phyloP scores from a whole-genome alignment of 2,888 invertebrate genomes.

The Hirtodrosophila duncani region DNA sequence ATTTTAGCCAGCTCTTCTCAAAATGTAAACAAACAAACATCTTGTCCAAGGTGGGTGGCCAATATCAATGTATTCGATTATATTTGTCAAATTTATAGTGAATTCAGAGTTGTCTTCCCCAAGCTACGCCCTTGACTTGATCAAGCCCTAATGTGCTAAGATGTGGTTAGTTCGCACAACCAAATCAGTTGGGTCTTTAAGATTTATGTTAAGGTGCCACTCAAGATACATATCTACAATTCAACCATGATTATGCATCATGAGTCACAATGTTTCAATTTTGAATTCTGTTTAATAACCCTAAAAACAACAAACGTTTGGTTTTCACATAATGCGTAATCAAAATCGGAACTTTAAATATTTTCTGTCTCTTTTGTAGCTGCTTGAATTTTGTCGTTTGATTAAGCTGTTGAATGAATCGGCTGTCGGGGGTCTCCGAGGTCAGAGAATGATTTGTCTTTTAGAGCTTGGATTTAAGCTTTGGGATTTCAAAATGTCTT shows the following conservation, averaged over 20 bases:
- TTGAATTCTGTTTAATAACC: neutral
- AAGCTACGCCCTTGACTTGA: no score
- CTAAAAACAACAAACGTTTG: conserved; percentile 6
- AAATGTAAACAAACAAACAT: no score
- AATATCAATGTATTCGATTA: no score
- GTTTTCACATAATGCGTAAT: conserved; percentile 40
- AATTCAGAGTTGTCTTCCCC: no score
- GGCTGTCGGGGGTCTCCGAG: conserved; percentile 2
- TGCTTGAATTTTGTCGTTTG: conserved; percentile 2
- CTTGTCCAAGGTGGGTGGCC: no score
- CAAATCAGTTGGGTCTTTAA: no score
- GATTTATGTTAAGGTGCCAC: no score
- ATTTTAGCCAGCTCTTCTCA: no score
- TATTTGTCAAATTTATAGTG: no score
- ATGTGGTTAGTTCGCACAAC: no score
- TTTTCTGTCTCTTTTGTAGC: conserved; percentile 18
- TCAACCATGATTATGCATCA: neutral
- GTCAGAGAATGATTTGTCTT: conserved; percentile 27
- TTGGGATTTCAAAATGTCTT: conserved; percentile 6
- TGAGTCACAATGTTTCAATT: conserved; percentile 27
- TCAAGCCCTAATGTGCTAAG: no score
- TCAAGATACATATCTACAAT: no score
- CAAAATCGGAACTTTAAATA: conserved; percentile 26
- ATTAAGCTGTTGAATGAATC: conserved; percentile 6
- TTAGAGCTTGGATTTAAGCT: conserved; percentile 7